Evolutionary conservation across 1,140 invertebrate genomes (phyloP).

Genomic region (Mamestra configurata): DNA sequence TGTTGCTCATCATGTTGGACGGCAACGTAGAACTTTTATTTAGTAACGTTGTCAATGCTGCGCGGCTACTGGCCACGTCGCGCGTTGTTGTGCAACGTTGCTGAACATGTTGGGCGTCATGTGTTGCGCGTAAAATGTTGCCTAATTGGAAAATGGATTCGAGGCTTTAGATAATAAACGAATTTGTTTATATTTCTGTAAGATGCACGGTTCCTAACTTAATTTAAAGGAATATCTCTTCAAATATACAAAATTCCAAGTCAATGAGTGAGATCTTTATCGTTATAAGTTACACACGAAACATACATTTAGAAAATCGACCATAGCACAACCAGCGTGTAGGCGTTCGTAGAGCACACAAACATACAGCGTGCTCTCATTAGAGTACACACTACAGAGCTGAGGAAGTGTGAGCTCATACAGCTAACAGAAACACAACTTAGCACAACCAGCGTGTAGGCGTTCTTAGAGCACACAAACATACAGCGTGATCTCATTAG

Average conservation of each 20-base stretch:
- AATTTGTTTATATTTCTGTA: too few species aligned
- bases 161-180: too few species aligned
- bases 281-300: constrained; percentile 11
- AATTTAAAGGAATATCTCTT: constrained; percentile 24
- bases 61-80: too few species aligned
- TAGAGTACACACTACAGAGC: constrained; percentile 12
- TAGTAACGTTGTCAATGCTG: too few species aligned
- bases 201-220: not conserved
- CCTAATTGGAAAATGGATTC: too few species aligned
- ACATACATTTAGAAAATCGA: constrained; percentile 18
- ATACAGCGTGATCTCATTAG: constrained; percentile 13
- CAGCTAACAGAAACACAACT: constrained; percentile 3
- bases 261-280: constrained; percentile 39
- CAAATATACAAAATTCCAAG: constrained; percentile 18
- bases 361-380: constrained; percentile 16
- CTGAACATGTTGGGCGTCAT: too few species aligned
- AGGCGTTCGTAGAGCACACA: not conserved
- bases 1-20: too few species aligned
- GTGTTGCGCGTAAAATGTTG: too few species aligned
- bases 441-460: constrained; percentile 16
- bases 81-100: too few species aligned
- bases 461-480: constrained; percentile 3
- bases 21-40: too few species aligned
- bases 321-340: constrained; percentile 1
- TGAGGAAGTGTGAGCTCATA: constrained; percentile 1